Evolutionary conservation across 2,888 invertebrate species (phyloP).

Genomic region (Hemicrepidius hirtus): DNA sequence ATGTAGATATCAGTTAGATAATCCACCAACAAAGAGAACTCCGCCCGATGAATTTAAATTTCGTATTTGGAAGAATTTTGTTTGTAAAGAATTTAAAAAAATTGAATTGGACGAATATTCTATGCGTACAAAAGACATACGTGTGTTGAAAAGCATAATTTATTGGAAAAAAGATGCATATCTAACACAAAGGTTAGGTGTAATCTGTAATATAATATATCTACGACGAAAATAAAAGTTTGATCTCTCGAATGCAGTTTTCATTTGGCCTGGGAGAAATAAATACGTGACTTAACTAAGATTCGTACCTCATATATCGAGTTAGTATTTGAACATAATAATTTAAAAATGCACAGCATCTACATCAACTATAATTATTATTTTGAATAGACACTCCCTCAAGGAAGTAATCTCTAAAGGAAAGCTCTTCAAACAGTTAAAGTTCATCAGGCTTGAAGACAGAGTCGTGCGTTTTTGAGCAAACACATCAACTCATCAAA

Average conservation of each 20-base stretch:
- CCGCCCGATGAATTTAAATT: constrained; percentile 3
- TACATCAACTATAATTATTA: constrained; percentile 53
- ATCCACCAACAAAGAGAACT: constrained; percentile 38
- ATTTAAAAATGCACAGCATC: constrained; percentile 35
- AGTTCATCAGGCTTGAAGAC: constrained; percentile 58
- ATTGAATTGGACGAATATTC: too few relatives aligned
- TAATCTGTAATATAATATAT: too few relatives aligned
- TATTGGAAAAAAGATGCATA: too few relatives aligned
- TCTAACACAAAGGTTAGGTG: too few relatives aligned
- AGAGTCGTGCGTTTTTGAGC: constrained; percentile 63
- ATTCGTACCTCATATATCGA: constrained; percentile 11
- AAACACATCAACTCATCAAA: constrained; percentile 70
- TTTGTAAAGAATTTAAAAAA: not conserved
- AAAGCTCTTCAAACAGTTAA: constrained; percentile 42
- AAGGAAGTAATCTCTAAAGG: constrained; percentile 55
- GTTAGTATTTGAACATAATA: constrained; percentile 40
- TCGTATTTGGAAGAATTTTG: not conserved
- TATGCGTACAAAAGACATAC: too few relatives aligned
- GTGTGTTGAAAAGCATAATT: too few relatives aligned
- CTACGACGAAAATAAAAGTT: too few relatives aligned
- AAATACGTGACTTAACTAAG: too few relatives aligned
- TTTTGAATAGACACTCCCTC: constrained; percentile 53
- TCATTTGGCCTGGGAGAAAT: too few relatives aligned
- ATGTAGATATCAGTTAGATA: constrained; percentile 55
- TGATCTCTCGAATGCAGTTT: too few relatives aligned